phyloP scores from a whole-genome alignment of 2,888 invertebrate genomes.

The Cantharis nigra region DNA sequence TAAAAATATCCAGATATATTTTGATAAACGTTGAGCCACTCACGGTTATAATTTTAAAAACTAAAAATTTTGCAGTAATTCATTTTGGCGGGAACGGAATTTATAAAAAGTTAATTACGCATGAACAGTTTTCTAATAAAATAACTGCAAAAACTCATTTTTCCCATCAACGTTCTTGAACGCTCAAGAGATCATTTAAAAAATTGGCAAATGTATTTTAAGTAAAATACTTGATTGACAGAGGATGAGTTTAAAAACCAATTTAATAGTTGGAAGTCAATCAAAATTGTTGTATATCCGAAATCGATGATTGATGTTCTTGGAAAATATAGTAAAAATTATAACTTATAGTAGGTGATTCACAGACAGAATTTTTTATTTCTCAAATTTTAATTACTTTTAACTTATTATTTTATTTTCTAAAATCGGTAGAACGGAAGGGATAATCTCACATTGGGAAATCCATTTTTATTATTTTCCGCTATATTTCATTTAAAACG shows the following conservation, averaged over 20 bases:
- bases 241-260: background rate
- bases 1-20: conserved; percentile 54
- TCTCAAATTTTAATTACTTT: no score
- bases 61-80: background rate
- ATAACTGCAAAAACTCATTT: background rate
- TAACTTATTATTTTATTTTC: no score
- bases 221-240: background rate
- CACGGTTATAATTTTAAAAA: conserved; percentile 31
- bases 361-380: no score
- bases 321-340: background rate
- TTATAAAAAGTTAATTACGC: background rate
- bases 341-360: background rate
- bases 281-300: background rate
- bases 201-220: conserved; percentile 14
- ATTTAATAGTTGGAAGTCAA: background rate
- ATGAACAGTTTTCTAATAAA: background rate
- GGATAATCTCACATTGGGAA: no score
- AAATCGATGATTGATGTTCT: background rate
- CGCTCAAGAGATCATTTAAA: conserved; percentile 13
- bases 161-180: background rate
- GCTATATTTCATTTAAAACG: no score
- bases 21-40: conserved; percentile 50
- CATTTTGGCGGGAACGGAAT: background rate
- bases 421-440: no score
- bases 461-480: no score